phyloP scores from a whole-genome alignment of 2,797 vertebrate species.

The Danio tinwini region DNA sequence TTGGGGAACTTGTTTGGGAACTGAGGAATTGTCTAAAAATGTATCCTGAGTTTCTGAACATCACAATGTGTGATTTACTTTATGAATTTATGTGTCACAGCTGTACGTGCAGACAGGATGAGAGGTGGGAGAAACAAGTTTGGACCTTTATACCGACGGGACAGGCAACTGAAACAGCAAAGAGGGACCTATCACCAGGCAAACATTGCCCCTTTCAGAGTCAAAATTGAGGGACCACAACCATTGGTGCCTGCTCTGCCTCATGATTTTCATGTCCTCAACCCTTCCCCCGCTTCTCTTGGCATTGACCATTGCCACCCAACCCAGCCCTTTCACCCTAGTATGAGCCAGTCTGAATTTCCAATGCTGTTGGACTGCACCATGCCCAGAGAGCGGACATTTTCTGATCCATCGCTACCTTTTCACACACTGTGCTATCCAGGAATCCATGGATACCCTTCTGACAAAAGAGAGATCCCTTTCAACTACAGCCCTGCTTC shows the following conservation, averaged over 20 bases:
- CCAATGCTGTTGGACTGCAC: conserved; percentile 68
- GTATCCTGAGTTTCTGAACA: neutral
- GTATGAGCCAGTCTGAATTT: conserved; percentile 58
- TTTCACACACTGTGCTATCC: conserved; percentile 59
- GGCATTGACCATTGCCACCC: conserved; percentile 68
- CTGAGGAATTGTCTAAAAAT: no score
- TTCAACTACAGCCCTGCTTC: conserved; percentile 59
- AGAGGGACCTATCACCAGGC: conserved; percentile 60
- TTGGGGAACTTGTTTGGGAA: neutral
- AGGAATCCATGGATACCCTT: conserved; percentile 59
- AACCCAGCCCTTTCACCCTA: conserved; percentile 63
- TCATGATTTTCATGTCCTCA: conserved; percentile 65
- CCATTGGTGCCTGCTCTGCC: conserved; percentile 55
- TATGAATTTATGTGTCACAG: conserved; percentile 63
- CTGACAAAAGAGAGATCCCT: conserved; percentile 66
- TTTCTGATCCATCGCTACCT: conserved; percentile 57
- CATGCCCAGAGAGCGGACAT: conserved; percentile 61
- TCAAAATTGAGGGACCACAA: conserved; percentile 73
- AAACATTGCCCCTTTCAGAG: conserved; percentile 68
- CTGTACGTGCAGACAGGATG: conserved; percentile 84
- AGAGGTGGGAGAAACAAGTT: conserved; percentile 86
- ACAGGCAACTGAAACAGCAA: conserved; percentile 82
- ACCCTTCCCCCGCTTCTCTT: conserved; percentile 50
- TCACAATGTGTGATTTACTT: neutral
- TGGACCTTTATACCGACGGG: conserved; percentile 80